A percentile compares a stretch with the other conserved stretches of the same genome.
These are phyloP conservation scores for Siderastrea siderea DNA, from an alignment of 92 coral and sea anemone genomes.

Conservation along the genomic window DNA sequence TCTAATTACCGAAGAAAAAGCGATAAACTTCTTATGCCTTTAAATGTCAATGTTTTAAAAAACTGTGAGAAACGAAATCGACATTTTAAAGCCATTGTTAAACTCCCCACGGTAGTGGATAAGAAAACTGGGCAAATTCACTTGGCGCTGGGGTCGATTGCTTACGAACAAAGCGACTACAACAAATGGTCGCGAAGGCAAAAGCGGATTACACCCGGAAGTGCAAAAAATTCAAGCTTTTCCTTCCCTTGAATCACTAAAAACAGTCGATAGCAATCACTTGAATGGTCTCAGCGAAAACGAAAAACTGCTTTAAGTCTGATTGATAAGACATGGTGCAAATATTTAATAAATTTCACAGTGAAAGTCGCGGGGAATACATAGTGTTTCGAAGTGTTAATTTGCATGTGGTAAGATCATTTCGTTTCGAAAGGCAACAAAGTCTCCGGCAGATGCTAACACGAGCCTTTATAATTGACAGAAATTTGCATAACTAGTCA, in stretches of 20 bases:
- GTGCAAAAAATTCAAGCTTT: constrained; percentile 3
- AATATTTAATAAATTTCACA: background rate
- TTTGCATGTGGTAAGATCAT: constrained; percentile 5
- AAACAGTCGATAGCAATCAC: background rate
- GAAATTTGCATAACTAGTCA: constrained; percentile 17
- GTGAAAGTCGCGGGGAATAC: background rate
- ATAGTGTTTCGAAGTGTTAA: background rate
- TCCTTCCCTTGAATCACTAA: constrained; percentile 10
- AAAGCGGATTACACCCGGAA: constrained; percentile 8
- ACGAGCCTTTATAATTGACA: background rate
- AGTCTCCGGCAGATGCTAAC: background rate
- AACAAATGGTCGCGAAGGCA: constrained; percentile 47
- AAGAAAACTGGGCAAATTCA: constrained; percentile 30
- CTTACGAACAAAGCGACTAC: constrained; percentile 49
- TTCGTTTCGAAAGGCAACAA: background rate
- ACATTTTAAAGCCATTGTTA: constrained; percentile 4
- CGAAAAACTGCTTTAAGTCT: background rate
- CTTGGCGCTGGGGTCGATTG: constrained; percentile 15
- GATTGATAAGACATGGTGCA: background rate
- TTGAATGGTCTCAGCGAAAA: background rate
- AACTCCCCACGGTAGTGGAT: constrained; percentile 42
- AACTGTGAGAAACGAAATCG: constrained; percentile 4
- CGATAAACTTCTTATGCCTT: constrained; percentile 9
- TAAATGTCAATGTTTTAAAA: background rate
- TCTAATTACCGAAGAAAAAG: background rate